A percentile compares a stretch with the other conserved stretches of the same genome.
Evolutionary conservation across 2,888 invertebrate species (phyloP).

Genomic region (Scaptomyza tumidula): DNA sequence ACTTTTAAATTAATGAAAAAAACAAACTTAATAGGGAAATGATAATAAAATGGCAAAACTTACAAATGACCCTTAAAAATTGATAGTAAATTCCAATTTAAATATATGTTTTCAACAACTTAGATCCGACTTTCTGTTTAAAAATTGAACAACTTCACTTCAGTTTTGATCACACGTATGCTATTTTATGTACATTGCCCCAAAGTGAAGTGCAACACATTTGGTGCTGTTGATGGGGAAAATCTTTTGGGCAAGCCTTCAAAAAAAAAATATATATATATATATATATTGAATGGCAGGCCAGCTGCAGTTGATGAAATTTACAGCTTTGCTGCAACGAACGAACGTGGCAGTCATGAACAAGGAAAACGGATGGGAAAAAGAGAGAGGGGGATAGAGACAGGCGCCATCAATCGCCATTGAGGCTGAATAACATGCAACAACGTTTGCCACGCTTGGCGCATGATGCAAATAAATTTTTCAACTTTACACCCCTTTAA

Average conservation of each 20-base stretch:
- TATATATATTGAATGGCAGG: neutral
- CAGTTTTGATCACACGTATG: neutral
- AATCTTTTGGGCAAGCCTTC: conserved; percentile 22
- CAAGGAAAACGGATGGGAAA: neutral
- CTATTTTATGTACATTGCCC: neutral
- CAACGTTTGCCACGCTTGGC: conserved; percentile 27
- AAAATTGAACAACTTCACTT: neutral
- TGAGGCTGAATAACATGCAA: conserved; percentile 53
- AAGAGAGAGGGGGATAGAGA: neutral
- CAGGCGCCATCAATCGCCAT: conserved; percentile 52
- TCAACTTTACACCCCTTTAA: conserved; percentile 70
- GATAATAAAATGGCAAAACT: too few species aligned
- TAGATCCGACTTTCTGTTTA: neutral
- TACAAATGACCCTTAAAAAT: too few species aligned
- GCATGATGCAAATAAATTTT: conserved; percentile 72
- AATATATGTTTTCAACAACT: too few species aligned
- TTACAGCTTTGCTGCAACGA: conserved; percentile 48
- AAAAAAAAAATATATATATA: neutral
- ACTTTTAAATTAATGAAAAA: too few species aligned
- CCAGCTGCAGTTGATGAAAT: conserved; percentile 25
- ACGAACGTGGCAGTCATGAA: conserved; percentile 18
- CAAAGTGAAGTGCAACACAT: conserved; percentile 1
- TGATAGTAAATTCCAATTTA: too few species aligned
- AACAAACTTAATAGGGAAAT: too few species aligned
- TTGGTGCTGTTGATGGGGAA: conserved; percentile 19